phyloP scores from a whole-genome alignment of 2,888 invertebrate species.

The Sericinus montela region DNA sequence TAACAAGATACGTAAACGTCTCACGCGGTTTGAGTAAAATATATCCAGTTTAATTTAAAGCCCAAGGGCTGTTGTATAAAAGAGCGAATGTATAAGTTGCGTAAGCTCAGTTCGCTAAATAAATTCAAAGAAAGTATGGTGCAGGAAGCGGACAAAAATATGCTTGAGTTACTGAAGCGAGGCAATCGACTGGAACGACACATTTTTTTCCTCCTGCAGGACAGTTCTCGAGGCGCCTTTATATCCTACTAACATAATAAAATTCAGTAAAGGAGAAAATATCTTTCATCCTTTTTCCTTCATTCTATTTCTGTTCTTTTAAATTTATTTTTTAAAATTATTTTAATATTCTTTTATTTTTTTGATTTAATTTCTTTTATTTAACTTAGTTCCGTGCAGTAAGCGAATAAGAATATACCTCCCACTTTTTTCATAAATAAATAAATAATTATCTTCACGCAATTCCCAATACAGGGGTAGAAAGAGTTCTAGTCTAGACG shows the following conservation, averaged over 20 bases:
- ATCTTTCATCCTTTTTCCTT: neutral
- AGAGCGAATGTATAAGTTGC: neutral
- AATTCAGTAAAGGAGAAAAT: constrained; percentile 6
- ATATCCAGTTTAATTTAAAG: neutral
- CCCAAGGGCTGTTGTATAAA: neutral
- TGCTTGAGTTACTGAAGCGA: constrained; percentile 11
- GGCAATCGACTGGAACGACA: constrained; percentile 12
- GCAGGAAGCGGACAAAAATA: neutral
- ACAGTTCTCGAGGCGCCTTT: neutral
- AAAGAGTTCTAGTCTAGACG: too few species aligned
- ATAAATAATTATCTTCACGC: too few species aligned
- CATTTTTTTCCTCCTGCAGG: constrained; percentile 1
- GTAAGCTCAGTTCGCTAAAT: neutral
- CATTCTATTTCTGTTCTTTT: neutral
- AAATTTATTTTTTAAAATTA: too few species aligned
- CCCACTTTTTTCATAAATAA: too few species aligned
- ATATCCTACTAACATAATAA: constrained; percentile 10
- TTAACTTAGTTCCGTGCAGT: too few species aligned
- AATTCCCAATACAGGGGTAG: too few species aligned
- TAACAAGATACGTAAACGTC: too few species aligned
- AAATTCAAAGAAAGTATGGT: neutral
- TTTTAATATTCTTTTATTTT: too few species aligned
- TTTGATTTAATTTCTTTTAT: too few species aligned
- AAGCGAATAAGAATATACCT: too few species aligned
- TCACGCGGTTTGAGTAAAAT: too few species aligned